Percentiles rank a stretch among this genome's conserved stretches.
These are phyloP conservation scores for Hystrix cristata DNA, from an alignment of 2,113 vertebrate genomes.

Conservation along the genomic window DNA sequence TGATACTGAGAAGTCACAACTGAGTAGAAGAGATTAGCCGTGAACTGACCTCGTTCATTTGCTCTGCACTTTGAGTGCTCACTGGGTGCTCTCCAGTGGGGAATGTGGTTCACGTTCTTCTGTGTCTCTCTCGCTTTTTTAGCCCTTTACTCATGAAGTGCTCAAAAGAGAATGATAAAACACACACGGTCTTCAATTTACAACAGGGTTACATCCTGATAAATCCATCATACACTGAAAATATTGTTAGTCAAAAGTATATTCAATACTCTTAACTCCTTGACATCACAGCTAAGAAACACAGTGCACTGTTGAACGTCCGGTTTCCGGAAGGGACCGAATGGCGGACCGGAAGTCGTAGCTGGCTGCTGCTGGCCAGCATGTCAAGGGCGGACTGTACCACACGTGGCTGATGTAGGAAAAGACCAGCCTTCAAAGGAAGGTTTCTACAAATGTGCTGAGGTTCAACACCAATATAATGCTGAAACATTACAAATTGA, in stretches of 20 bases:
- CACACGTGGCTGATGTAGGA: background rate
- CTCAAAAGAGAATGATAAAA: background rate
- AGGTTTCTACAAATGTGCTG: background rate
- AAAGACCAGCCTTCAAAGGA: background rate
- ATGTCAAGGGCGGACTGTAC: background rate
- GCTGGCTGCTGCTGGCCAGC: background rate
- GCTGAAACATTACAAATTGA: background rate
- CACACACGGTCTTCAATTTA: background rate
- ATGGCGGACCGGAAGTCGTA: background rate
- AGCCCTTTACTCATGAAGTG: background rate
- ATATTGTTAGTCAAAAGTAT: background rate
- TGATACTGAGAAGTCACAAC: background rate
- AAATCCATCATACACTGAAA: background rate
- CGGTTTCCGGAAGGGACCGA: background rate
- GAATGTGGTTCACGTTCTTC: background rate
- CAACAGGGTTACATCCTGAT: background rate
- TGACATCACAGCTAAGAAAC: background rate
- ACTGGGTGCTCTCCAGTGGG: background rate
- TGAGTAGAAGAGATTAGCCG: background rate
- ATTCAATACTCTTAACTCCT: background rate
- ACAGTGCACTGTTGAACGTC: background rate
- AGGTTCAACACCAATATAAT: background rate
- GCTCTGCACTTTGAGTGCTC: background rate
- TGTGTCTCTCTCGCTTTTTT: background rate
- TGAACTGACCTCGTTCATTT: background rate